Conservation (phyloP, 2,888 invertebrate species). For the Linnaemya tessellans region DNA sequence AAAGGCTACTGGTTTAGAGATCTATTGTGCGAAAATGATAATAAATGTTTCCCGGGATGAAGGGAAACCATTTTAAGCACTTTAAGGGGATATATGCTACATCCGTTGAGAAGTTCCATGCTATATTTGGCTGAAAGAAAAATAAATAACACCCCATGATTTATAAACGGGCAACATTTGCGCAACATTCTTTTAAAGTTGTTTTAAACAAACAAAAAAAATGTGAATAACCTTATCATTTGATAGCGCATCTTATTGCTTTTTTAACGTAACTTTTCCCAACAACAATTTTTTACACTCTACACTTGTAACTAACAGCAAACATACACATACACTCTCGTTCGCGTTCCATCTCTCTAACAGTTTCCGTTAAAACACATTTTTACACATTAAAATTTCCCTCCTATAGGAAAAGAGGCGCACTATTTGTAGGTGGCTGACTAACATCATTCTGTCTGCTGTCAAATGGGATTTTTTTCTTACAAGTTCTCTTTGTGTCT, state of each 20-base stretch:
- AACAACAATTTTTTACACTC: conserved; percentile 10
- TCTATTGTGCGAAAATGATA: too few species aligned
- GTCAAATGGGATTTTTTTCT: conserved; percentile 24
- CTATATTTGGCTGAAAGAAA: too few species aligned
- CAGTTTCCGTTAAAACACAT: conserved; percentile 15
- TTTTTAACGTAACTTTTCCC: conserved; percentile 51
- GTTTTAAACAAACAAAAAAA: neutral
- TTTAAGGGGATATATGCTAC: too few species aligned
- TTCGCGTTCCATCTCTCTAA: neutral
- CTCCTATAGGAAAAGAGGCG: neutral
- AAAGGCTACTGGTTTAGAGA: too few species aligned
- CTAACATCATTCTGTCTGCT: neutral
- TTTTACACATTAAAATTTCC: neutral
- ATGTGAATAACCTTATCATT: conserved; percentile 3
- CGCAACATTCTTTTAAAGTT: neutral
- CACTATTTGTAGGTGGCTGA: neutral
- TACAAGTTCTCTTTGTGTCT: conserved; percentile 1
- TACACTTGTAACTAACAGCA: conserved; percentile 24
- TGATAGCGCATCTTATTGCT: conserved; percentile 2
- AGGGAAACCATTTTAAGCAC: too few species aligned
- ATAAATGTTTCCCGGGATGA: too few species aligned
- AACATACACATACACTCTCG: neutral
- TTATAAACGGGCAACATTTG: neutral
- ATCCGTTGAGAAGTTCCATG: too few species aligned
- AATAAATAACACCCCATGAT: too few species aligned